Evolutionary conservation across 2,797 vertebrate genomes (phyloP).

Genomic region (Leptatherina wallacei): DNA sequence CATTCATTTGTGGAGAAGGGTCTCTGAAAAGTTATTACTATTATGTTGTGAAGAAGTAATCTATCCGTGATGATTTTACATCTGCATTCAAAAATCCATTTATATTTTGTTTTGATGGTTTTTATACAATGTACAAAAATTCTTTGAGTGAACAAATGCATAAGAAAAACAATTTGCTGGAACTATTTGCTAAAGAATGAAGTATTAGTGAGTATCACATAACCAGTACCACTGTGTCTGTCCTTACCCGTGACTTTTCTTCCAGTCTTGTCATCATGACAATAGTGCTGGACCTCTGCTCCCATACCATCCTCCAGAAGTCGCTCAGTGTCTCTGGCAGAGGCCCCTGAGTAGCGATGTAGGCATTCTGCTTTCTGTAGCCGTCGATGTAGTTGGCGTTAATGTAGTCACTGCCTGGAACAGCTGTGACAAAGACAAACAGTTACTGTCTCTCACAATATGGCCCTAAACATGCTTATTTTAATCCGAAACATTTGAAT

Average conservation of each 20-base stretch:
- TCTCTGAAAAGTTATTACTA: background rate
- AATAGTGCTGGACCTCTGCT: conserved; percentile 93
- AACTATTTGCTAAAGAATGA: conserved; percentile 6
- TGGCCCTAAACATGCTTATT: background rate
- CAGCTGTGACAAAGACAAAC: conserved; percentile 52
- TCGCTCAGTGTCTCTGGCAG: conserved; percentile 97
- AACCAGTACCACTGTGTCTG: background rate
- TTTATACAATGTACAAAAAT: conserved; percentile 9
- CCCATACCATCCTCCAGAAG: conserved; percentile 99
- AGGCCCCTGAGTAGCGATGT: conserved; percentile 97
- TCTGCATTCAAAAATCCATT: background rate
- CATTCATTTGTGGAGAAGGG: background rate
- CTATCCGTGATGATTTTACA: background rate
- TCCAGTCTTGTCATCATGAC: conserved; percentile 99
- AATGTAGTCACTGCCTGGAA: conserved; percentile 92
- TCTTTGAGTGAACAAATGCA: background rate
- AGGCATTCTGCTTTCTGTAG: conserved; percentile 98
- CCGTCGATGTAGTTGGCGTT: conserved; percentile 98
- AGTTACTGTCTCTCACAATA: background rate
- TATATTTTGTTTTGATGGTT: background rate
- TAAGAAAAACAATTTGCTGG: conserved; percentile 11
- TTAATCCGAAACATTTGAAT: conserved; percentile 6
- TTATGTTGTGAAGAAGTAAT: too few relatives aligned
- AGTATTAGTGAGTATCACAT: background rate
- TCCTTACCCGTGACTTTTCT: conserved; percentile 89